Base-by-base conservation (phyloP, 2,888 invertebrate genomes). In the Rhagonycha fulva region DNA sequence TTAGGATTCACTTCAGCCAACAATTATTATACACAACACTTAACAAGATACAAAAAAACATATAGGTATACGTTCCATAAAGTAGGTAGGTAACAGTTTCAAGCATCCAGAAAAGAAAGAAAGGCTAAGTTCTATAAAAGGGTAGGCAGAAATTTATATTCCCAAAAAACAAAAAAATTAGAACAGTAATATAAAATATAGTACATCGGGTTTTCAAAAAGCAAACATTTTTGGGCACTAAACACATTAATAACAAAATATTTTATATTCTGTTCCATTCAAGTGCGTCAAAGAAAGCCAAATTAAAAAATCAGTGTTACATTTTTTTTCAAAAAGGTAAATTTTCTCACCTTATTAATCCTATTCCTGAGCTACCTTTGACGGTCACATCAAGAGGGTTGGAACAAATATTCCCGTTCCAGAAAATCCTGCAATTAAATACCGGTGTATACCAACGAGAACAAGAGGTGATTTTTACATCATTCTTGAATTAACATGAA, bases 251-350 rank as follows among this genome's bases (percentile, higher is more conserved):
- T 32, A 47, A 47, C 47, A 47, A 47, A 47, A 47, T 47, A 47
- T 47, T 47, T 47, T 47, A 47, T 24, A 66, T 66, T 66, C 63
- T 26, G 63, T 24, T 66, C 26, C 63, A 66, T 26, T 66, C 63
- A 66, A 66, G 63, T 66, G 63, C 63, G 63, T 66, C 63, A 66
- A 66, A 66, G 63, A 66, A 66, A 66, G 63, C 63, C 63, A 66
- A 66, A 66, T 66, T 26, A 66, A 66, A 62, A 62, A 66, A 66
- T 66, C 63, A 66, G 63, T 66, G 63, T 66, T 66, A 24, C 12
- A 14, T 66, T 24, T 66, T 63, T 24, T 47, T 66, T 66, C n/a
- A 66, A 66, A 66, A 24, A 26, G 63, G 63, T 66, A 66, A 66
- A 66, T n/a, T 24, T 66, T 66, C 63, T 66, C 63, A 66, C 63